A percentile compares a stretch with the other conserved stretches of the same genome.
Evolutionary conservation across 2,888 invertebrate genomes (phyloP).

Genomic region (Anoplius nigerrimus): DNA sequence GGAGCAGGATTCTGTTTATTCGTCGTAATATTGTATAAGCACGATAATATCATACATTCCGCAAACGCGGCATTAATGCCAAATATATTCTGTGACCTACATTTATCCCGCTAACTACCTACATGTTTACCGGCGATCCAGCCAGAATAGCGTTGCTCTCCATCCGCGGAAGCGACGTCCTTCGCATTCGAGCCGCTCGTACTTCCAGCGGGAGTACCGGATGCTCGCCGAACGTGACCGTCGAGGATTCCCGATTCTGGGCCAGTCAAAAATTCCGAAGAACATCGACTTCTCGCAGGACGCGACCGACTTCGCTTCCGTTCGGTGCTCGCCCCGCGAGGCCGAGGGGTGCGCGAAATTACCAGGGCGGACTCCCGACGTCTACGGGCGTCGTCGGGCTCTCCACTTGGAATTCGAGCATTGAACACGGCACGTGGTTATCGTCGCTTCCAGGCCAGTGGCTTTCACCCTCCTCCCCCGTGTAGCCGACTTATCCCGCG

Average conservation of each 20-base stretch:
- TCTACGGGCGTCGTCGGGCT: slow-evolving; percentile 15
- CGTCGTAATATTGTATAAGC: no score
- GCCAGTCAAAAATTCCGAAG: slow-evolving; percentile 26
- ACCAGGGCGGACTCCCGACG: slow-evolving; percentile 22
- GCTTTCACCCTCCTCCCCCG: slow-evolving; percentile 28
- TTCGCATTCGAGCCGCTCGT: neutral
- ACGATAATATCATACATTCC: no score
- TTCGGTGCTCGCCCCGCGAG: neutral
- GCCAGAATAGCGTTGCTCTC: neutral
- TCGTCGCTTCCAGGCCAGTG: slow-evolving; percentile 59
- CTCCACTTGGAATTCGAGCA: slow-evolving; percentile 53
- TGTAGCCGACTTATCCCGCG: slow-evolving; percentile 2
- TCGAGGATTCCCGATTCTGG: slow-evolving; percentile 31
- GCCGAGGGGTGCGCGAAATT: slow-evolving; percentile 26
- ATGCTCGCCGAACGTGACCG: slow-evolving; percentile 45
- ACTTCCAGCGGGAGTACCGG: slow-evolving; percentile 13
- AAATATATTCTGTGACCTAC: no score
- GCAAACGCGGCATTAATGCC: no score
- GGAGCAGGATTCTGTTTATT: no score
- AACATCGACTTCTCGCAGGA: neutral
- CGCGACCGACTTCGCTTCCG: neutral
- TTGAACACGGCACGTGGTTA: slow-evolving; percentile 61
- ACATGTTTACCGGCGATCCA: neutral
- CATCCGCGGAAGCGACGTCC: neutral
- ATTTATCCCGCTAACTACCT: no score